Base-by-base conservation (phyloP, 2,113 vertebrate species). In the Neogobius melanostomus region DNA sequence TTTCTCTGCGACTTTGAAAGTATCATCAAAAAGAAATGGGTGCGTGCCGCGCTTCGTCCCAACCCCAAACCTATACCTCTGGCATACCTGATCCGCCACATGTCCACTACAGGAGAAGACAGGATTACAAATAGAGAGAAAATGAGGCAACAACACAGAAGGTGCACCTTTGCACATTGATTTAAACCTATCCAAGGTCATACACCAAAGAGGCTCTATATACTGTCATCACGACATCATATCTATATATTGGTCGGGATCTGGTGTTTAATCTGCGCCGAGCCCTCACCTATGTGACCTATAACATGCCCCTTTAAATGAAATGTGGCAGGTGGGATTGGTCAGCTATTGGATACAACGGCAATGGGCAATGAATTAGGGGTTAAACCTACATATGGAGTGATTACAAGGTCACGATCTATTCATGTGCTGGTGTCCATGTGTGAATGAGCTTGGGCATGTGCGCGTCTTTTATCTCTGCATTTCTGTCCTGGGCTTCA, bases 161-260 rank as follows among this genome's bases (percentile, higher is more conserved):
- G 61, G 61, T 46, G 36, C 4, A 59, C n/a, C 14, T n/a, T n/a
- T n/a, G n/a, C n/a, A 42, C 16, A 12, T 17, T 59, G 57, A 48
- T 80, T 86, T 80, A 63, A 68, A 80, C 69, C 75, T 72, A 71
- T 62, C 81, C 69, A 85, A 86, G 80, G 79, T 87, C 83, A 83
- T 21, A 76, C 47, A 71, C 42, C 11, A 42, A 74, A 69, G 42
- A 77, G 56, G 42, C 56, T 71, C 60, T 21, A 61, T 56, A 56
- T 61, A n/a, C 48, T 68, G 72, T 85, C 72, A 80, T 79, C 74
- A 83, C 51, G 56, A 69, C 64, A 74, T 76, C 54, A 64, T 77
- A 81, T 70, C 67, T 69, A 66, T 70, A 82, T 15, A 52, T 81
- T 81, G 59, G 65, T 46, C 46, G 61, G 49, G 44, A 59, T 75